Conservation (phyloP, 2,797 vertebrate genomes). For the Steatocranus sp. region DNA sequence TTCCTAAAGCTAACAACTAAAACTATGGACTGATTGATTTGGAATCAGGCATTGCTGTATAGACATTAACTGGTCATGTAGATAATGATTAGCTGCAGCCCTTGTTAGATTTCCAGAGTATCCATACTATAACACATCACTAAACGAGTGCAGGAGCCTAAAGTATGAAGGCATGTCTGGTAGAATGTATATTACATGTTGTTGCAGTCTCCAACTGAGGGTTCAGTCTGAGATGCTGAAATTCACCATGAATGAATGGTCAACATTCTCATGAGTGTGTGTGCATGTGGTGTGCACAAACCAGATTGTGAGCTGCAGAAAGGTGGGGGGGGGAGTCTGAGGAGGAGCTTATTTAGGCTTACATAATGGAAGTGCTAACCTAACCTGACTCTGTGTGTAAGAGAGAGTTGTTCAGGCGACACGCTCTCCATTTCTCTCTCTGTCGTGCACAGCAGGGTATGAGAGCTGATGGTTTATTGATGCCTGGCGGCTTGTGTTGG, state of each 20-base stretch:
- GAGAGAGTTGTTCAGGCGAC: conserved; percentile 11
- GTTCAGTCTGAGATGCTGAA: neutral
- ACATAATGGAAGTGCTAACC: conserved; percentile 62
- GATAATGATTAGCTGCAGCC: neutral
- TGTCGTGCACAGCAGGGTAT: conserved; percentile 30
- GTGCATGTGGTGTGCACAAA: neutral
- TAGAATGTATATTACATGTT: neutral
- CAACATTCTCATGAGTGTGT: neutral
- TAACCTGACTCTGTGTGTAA: conserved; percentile 19
- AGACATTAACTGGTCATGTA: neutral
- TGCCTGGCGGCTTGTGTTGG: conserved; percentile 45
- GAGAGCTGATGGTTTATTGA: conserved; percentile 70
- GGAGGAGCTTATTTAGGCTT: conserved; percentile 65
- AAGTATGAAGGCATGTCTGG: neutral
- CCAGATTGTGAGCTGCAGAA: conserved; percentile 15
- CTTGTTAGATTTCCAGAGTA: neutral
- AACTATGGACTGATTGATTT: neutral
- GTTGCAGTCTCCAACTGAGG: neutral
- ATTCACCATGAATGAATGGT: neutral
- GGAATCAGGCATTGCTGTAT: neutral
- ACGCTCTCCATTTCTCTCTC: conserved; percentile 25
- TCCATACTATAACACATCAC: neutral
- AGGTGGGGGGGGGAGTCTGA: neutral
- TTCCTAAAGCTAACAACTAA: neutral
- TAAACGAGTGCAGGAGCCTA: neutral